A percentile compares a stretch with the other conserved stretches of the same genome.
phyloP scores from a whole-genome alignment of 2,113 vertebrate genomes.

The Hemibagrus wyckioides region DNA sequence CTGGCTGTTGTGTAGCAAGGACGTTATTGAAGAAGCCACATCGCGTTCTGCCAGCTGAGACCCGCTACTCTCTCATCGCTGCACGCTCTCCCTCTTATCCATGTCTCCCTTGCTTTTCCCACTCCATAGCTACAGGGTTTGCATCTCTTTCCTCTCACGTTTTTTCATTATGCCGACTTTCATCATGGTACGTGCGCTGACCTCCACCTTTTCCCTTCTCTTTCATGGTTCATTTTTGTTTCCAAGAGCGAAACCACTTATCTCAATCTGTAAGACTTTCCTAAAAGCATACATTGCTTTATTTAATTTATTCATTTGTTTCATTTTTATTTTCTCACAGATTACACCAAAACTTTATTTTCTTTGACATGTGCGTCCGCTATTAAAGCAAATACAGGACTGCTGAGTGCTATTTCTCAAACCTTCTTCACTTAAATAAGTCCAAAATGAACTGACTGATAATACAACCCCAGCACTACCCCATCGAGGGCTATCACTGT shows the following conservation, averaged over 20 bases:
- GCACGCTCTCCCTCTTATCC: conserved; percentile 28
- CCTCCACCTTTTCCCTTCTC: not conserved
- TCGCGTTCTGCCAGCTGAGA: conserved; percentile 56
- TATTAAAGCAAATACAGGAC: not conserved
- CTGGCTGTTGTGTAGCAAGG: conserved; percentile 29
- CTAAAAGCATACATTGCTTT: not conserved
- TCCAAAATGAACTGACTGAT: not conserved
- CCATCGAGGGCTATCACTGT: not conserved
- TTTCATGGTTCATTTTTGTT: not conserved
- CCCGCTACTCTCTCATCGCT: conserved; percentile 26
- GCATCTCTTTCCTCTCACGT: conserved; percentile 18
- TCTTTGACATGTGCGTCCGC: not conserved
- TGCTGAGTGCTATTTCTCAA: not conserved
- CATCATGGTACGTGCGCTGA: not conserved
- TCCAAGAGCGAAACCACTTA: not conserved
- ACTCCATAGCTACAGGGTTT: not conserved
- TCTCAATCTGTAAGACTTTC: not conserved
- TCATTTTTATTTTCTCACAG: not conserved
- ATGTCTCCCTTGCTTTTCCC: conserved; percentile 3
- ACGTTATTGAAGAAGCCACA: conserved; percentile 46
- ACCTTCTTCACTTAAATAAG: not conserved
- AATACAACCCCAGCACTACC: not conserved
- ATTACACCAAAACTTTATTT: not conserved
- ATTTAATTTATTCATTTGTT: not conserved
- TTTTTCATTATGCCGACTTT: not conserved